Conservation (phyloP, 53 echinoderm and acorn worm species). For the Hippasteria phrygiana region DNA sequence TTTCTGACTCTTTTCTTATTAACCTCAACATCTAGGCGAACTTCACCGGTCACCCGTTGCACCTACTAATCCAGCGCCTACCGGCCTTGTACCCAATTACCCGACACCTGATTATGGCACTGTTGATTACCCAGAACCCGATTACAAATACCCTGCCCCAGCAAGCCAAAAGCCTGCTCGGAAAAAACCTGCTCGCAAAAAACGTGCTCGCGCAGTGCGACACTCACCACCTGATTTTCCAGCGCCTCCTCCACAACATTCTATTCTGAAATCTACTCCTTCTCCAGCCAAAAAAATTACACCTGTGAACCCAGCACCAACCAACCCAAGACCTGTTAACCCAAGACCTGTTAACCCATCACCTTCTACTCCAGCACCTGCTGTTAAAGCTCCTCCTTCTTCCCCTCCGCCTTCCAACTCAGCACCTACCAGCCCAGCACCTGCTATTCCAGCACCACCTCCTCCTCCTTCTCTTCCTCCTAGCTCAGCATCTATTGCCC, state of each 20-base stretch:
- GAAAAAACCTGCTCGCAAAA: too few species aligned
- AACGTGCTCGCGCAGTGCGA: too few species aligned
- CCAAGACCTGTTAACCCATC: too few species aligned
- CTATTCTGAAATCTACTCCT: not conserved
- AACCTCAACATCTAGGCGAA: conserved; percentile 4
- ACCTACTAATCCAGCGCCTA: not conserved
- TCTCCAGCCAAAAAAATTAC: not conserved
- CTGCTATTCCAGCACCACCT: too few species aligned
- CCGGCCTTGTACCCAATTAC: not conserved
- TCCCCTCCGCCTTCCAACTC: not conserved
- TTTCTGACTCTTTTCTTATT: not conserved
- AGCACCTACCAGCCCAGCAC: not conserved
- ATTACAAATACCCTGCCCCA: not conserved
- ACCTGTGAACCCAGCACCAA: not conserved
- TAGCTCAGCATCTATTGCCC: not conserved
- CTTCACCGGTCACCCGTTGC: not conserved
- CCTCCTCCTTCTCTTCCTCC: not conserved
- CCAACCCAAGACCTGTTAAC: not conserved
- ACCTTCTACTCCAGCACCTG: not conserved
- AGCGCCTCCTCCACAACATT: not conserved
- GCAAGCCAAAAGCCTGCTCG: too few species aligned
- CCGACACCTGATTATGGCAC: not conserved
- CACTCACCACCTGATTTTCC: not conserved
- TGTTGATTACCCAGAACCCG: not conserved
- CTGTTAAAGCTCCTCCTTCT: not conserved